Base-by-base conservation (phyloP, 2,113 vertebrate species). In the Rhabdomys dilectus region DNA sequence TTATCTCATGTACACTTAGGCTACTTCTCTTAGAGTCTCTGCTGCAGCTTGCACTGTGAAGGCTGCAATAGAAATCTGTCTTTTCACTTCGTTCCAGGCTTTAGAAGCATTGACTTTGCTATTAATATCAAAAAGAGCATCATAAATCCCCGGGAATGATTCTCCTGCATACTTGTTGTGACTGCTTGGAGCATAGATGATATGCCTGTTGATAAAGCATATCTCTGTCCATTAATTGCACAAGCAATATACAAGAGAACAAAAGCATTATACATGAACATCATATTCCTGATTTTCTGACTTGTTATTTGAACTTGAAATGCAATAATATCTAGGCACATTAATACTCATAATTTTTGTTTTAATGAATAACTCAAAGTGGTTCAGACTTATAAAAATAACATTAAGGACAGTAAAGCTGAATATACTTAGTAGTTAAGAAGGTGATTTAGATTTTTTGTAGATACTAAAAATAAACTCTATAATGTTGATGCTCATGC, bases 61-160 rank as follows among this genome's bases (percentile, higher is more conserved):
- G 5, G 99, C 98, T 36, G 99, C 99, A 7, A 99, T 98, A 93
- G 99, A 99, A 98, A 99, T 99, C 94, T 99, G 99, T 82, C 98
- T 98, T 97, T 99, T 99, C 0, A 99, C 99, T 97, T 99, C 99
- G 6, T 97, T 97, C 99, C 99, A 99, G 91, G 99, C 98, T 89
- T 96, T 94, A 0, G 3, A 78, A 7, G 98, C 98, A 56, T 99
- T 98, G 2, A 11, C 78, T 58, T 98, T 98, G 91, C 96, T 99
- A 97, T 99, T 92, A 0, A 99, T 99, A 96, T 99, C 99, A 96
- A 99, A 99, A 97, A 99, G 85, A 89, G 99, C 99, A 86, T 99
- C 99, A 0, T 99, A 99, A 97, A 99, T 99, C 77, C 99, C 99
- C 0, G 99, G 99, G 96, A 99, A 99, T 22, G 99, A 99, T 96